These are phyloP conservation scores for Eilema griseolum DNA, from an alignment of 2,888 invertebrate genomes.

Conservation along the genomic window DNA sequence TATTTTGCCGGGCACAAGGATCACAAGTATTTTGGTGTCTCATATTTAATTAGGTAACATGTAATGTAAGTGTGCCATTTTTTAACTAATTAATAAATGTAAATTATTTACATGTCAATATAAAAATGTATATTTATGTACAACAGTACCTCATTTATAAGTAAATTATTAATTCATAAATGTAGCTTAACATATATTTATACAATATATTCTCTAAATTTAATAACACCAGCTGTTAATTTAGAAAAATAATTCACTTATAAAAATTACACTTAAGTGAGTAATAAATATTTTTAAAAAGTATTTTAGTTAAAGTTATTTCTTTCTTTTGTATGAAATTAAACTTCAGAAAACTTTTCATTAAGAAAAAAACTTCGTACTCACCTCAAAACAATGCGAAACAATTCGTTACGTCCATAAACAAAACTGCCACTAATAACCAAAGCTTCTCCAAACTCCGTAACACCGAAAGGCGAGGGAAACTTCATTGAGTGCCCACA, in stretches of 20 bases:
- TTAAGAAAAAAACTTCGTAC: constrained; percentile 29
- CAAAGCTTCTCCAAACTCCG: constrained; percentile 57
- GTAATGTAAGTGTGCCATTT: too few species aligned
- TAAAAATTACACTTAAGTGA: background rate
- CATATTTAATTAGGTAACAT: background rate
- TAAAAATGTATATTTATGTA: too few species aligned
- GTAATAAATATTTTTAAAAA: background rate
- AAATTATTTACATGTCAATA: too few species aligned
- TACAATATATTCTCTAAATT: too few species aligned
- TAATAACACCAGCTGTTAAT: background rate
- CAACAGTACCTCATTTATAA: too few species aligned
- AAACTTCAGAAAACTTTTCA: background rate
- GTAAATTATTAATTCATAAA: background rate
- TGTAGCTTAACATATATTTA: background rate
- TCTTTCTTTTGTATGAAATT: background rate
- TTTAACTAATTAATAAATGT: too few species aligned
- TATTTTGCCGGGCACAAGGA: background rate
- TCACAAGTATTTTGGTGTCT: background rate
- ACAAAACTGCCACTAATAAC: constrained; percentile 61
- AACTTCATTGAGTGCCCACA: constrained; percentile 59
- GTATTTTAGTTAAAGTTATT: background rate
- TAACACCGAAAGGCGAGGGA: constrained; percentile 58
- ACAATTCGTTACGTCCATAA: constrained; percentile 52
- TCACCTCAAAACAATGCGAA: constrained; percentile 55
- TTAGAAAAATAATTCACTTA: background rate